Percentiles rank a stretch among this genome's conserved stretches.
Evolutionary conservation across 1,140 invertebrate genomes (phyloP).

Genomic region (Matsumurasca onukii): DNA sequence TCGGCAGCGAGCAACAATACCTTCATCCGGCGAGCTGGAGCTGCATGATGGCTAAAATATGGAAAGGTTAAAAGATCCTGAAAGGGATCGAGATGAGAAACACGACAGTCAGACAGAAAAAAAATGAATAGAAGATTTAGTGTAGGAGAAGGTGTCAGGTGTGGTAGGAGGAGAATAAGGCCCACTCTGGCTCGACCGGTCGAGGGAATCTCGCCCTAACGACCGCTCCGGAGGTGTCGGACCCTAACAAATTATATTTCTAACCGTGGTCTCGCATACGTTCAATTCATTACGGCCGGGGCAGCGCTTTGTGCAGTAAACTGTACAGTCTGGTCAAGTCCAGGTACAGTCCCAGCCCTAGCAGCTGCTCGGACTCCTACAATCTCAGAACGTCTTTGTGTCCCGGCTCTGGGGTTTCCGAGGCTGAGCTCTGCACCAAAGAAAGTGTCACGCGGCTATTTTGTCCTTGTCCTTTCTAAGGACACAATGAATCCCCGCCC

Average conservation of each 20-base stretch:
- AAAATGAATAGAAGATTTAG: constrained; percentile 25
- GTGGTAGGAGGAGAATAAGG: constrained; percentile 5
- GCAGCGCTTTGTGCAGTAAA: constrained; percentile 14
- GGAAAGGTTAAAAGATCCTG: constrained; percentile 17
- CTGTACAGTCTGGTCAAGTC: constrained; percentile 4
- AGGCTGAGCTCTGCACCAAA: background rate
- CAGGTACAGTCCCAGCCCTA: background rate
- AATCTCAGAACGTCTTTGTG: background rate
- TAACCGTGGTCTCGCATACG: constrained; percentile 18
- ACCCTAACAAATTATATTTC: constrained; percentile 27
- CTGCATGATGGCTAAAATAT: constrained; percentile 20
- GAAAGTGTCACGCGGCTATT: background rate
- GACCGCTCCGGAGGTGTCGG: constrained; percentile 7
- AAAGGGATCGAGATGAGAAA: constrained; percentile 2
- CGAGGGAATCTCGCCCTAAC: constrained; percentile 6
- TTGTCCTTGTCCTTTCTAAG: background rate
- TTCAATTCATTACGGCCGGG: constrained; percentile 18
- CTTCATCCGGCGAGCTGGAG: background rate
- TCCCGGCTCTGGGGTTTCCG: background rate
- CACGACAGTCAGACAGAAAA: constrained; percentile 1
- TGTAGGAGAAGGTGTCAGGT: constrained; percentile 20
- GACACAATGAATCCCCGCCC: background rate
- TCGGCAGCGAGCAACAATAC: background rate
- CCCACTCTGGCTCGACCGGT: constrained; percentile 9
- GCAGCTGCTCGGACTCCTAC: no score